Evolutionary conservation across 2,888 invertebrate genomes (phyloP).

Genomic region (Orgyia antiqua): DNA sequence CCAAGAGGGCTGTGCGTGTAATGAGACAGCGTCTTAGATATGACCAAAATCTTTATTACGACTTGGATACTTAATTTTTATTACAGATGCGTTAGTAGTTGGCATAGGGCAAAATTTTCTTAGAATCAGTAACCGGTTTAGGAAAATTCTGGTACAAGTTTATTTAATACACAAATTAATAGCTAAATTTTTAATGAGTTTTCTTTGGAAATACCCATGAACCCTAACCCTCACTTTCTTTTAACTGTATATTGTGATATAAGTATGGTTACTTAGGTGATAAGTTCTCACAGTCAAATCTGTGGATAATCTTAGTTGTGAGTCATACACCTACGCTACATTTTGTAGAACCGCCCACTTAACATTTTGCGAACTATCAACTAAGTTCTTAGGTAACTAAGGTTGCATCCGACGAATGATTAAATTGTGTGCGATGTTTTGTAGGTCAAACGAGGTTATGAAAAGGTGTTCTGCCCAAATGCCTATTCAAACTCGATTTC

Average conservation of each 20-base stretch:
- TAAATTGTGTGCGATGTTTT: slow-evolving; percentile 39
- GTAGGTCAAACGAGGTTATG: slow-evolving; percentile 36
- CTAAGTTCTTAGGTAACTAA: slow-evolving; percentile 32
- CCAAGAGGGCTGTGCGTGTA: slow-evolving; percentile 50
- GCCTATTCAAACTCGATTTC: slow-evolving; percentile 26
- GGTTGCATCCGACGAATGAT: slow-evolving; percentile 36
- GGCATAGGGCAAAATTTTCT: too few species aligned
- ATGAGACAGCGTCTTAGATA: slow-evolving; percentile 50
- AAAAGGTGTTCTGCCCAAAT: slow-evolving; percentile 24
- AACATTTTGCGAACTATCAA: slow-evolving; percentile 51
- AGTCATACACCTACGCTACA: slow-evolving; percentile 59
- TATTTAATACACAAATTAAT: too few species aligned
- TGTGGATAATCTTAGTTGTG: too few species aligned
- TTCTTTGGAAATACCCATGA: too few species aligned
- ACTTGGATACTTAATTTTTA: slow-evolving; percentile 45
- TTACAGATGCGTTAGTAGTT: slow-evolving; percentile 40
- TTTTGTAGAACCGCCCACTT: slow-evolving; percentile 58
- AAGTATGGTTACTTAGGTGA: too few species aligned
- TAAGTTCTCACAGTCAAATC: slow-evolving; percentile 62
- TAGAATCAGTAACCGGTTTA: too few species aligned
- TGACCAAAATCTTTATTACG: too few species aligned
- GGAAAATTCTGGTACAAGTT: too few species aligned
- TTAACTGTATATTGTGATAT: too few species aligned
- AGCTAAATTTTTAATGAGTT: too few species aligned
- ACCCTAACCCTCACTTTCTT: too few species aligned